phyloP scores from a whole-genome alignment of 2,113 vertebrate species.

The Amblyopsis rosae region DNA sequence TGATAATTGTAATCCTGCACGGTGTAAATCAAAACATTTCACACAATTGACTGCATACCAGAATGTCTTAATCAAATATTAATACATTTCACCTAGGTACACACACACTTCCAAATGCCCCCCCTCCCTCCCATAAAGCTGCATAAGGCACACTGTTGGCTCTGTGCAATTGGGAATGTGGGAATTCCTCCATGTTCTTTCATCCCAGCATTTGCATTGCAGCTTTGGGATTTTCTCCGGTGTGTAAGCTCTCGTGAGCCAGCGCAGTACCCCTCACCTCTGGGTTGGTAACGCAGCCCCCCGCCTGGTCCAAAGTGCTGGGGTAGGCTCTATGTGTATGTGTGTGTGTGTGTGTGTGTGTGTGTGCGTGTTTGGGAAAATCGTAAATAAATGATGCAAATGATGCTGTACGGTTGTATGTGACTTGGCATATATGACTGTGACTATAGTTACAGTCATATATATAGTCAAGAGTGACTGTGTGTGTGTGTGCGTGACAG shows the following conservation, averaged over 20 bases:
- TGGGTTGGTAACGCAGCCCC: slow-evolving; percentile 58
- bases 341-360: slow-evolving; percentile 32
- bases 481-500: slow-evolving; percentile 39
- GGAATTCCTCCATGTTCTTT: slow-evolving; percentile 34
- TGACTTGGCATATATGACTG: neutral
- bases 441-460: no score
- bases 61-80: no score
- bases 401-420: slow-evolving; percentile 18
- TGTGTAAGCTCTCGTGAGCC: slow-evolving; percentile 42
- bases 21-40: no score
- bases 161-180: slow-evolving; percentile 1
- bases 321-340: slow-evolving; percentile 43
- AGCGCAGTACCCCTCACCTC: slow-evolving; percentile 50
- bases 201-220: slow-evolving; percentile 38
- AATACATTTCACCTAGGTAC: no score
- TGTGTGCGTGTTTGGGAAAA: slow-evolving; percentile 17
- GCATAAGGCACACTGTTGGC: no score
- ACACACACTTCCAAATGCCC: no score
- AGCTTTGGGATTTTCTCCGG: slow-evolving; percentile 43
- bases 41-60: no score
- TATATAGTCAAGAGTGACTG: no score
- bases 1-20: no score
- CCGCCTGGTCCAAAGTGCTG: slow-evolving; percentile 39
- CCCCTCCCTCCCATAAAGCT: no score
- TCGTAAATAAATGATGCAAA: neutral